These are phyloP conservation scores for Junonia oenone DNA, from an alignment of 2,888 invertebrate genomes.

Conservation along the genomic window DNA sequence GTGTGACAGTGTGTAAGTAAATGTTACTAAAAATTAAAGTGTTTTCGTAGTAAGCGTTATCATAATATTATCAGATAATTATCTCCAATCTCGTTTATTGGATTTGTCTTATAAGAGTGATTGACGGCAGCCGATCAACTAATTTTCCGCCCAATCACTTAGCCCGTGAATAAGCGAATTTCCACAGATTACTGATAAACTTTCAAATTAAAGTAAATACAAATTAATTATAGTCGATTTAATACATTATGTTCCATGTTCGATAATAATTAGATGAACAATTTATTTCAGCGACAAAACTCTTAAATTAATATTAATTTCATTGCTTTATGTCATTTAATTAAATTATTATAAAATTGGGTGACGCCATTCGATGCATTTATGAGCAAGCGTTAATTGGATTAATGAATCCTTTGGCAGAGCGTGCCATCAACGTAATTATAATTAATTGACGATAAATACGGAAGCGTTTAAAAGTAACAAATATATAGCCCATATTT, in stretches of 20 bases:
- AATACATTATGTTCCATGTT: not conserved
- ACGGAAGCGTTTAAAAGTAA: constrained; percentile 4
- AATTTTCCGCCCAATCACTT: constrained; percentile 63
- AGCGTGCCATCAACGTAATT: constrained; percentile 31
- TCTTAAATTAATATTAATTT: constrained; percentile 35
- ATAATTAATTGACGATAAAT: constrained; percentile 30
- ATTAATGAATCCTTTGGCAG: constrained; percentile 40
- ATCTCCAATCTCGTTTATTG: constrained; percentile 24
- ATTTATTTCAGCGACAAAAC: constrained; percentile 15
- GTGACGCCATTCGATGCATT: constrained; percentile 49
- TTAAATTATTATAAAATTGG: constrained; percentile 47
- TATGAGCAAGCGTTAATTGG: constrained; percentile 44
- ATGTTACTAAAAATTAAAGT: not conserved
- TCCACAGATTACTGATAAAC: constrained; percentile 32
- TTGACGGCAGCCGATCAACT: constrained; percentile 51
- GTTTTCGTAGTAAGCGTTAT: constrained; percentile 1
- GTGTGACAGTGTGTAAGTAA: too few species aligned
- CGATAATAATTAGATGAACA: constrained; percentile 5
- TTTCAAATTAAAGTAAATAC: constrained; percentile 22
- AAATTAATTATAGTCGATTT: constrained; percentile 11
- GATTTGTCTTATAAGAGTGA: constrained; percentile 39
- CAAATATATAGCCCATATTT: not conserved
- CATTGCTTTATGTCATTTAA: constrained; percentile 42
- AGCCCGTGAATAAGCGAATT: constrained; percentile 49
- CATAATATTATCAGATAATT: constrained; percentile 17